These are phyloP conservation scores for Enteromius mattozi DNA, from an alignment of 2,797 vertebrate species.

Conservation along the genomic window DNA sequence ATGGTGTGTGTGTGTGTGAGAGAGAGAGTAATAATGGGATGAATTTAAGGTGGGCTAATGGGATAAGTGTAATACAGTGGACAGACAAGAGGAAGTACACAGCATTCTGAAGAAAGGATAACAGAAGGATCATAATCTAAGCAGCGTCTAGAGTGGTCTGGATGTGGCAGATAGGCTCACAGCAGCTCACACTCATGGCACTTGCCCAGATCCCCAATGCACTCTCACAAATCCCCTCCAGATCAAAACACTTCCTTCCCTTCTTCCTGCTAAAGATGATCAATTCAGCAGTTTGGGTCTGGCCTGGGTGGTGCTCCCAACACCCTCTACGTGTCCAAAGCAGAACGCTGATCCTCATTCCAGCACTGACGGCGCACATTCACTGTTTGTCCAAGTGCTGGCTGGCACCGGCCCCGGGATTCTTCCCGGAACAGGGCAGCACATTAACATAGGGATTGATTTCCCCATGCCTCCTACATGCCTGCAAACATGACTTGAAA, in stretches of 20 bases:
- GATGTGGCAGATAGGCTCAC: slow-evolving; percentile 38
- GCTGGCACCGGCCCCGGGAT: slow-evolving; percentile 45
- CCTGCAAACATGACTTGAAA: slow-evolving; percentile 63
- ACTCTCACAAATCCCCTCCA: slow-evolving; percentile 31
- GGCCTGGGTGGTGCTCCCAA: slow-evolving; percentile 16
- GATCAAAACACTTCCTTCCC: slow-evolving; percentile 33
- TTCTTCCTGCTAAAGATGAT: slow-evolving; percentile 56
- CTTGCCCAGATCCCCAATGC: slow-evolving; percentile 15
- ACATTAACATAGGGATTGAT: slow-evolving; percentile 66
- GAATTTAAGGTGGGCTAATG: slow-evolving; percentile 32
- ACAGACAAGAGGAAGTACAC: slow-evolving; percentile 46
- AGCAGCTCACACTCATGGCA: slow-evolving; percentile 22
- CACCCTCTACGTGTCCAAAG: slow-evolving; percentile 24
- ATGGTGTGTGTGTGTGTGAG: neutral
- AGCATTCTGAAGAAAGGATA: slow-evolving; percentile 24
- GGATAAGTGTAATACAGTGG: slow-evolving; percentile 27
- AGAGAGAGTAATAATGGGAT: slow-evolving; percentile 21
- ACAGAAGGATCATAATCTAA: slow-evolving; percentile 40
- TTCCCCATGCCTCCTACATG: slow-evolving; percentile 56
- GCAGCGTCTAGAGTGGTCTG: slow-evolving; percentile 41
- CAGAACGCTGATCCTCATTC: slow-evolving; percentile 23
- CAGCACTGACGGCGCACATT: neutral
- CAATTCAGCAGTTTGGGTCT: slow-evolving; percentile 49
- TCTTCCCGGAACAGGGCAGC: slow-evolving; percentile 51
- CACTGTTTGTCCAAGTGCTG: neutral